These are phyloP conservation scores for Phaetusa simplex DNA, from an alignment of 2,113 vertebrate genomes.

Conservation along the genomic window DNA sequence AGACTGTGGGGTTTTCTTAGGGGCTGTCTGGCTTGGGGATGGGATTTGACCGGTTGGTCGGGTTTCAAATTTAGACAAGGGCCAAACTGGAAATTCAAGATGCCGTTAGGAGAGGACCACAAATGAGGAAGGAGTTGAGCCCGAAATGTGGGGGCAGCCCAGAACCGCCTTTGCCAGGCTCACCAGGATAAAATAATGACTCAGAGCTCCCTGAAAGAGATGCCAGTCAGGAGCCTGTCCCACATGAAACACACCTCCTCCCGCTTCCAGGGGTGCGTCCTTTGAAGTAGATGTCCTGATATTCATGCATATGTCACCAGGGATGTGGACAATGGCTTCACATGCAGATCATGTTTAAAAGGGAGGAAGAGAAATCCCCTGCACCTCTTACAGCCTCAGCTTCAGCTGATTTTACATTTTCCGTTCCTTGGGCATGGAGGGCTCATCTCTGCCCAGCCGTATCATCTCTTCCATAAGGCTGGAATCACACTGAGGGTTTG, in stretches of 20 bases:
- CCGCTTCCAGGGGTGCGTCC: background rate
- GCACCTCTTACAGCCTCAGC: background rate
- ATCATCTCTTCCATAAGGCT: background rate
- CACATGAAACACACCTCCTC: background rate
- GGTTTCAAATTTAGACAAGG: background rate
- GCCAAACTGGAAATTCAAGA: conserved; percentile 40
- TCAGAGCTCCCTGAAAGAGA: conserved; percentile 17
- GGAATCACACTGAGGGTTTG: rapidly evolving
- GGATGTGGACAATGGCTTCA: background rate
- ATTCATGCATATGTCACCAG: background rate
- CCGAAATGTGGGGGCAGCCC: background rate
- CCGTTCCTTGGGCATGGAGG: background rate
- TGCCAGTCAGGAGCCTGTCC: background rate
- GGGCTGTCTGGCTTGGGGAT: background rate
- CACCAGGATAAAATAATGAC: conserved; percentile 40
- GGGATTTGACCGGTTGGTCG: background rate
- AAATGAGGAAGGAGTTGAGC: background rate
- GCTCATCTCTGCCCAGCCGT: background rate
- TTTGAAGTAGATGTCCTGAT: conserved; percentile 27
- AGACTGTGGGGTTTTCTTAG: background rate
- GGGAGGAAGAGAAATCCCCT: background rate
- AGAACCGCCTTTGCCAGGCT: background rate
- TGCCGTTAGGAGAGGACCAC: background rate
- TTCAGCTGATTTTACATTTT: background rate
- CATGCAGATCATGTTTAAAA: background rate